A percentile compares a stretch with the other conserved stretches of the same genome.
phyloP scores from a whole-genome alignment of 2,888 invertebrate genomes.

The Schizotus pectinicornis region DNA sequence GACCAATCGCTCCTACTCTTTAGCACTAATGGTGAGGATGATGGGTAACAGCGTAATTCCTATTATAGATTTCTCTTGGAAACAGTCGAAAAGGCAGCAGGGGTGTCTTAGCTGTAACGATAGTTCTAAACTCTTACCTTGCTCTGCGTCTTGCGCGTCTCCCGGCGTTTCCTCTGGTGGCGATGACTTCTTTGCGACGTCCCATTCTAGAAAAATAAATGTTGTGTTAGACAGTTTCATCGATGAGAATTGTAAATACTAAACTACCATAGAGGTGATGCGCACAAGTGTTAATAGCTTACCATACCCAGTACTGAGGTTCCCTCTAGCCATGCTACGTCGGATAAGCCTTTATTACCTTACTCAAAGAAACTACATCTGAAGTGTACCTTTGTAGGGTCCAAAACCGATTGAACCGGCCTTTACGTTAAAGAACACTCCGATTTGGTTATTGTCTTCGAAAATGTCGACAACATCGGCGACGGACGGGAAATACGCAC shows the following conservation, averaged over 20 bases:
- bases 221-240: not conserved
- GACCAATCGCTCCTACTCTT: too few species aligned
- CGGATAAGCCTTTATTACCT: constrained; percentile 14
- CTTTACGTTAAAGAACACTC: constrained; percentile 24
- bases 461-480: constrained; percentile 64
- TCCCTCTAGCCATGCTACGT: too few species aligned
- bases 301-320: constrained; percentile 2
- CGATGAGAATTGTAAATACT: not conserved
- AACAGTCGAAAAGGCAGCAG: too few species aligned
- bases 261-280: not conserved
- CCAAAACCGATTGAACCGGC: constrained; percentile 30
- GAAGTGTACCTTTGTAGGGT: constrained; percentile 32
- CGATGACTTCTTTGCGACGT: constrained; percentile 48
- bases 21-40: too few species aligned
- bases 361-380: not conserved
- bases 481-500: constrained; percentile 56
- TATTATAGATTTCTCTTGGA: too few species aligned
- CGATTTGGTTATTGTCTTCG: constrained; percentile 35
- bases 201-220: constrained; percentile 53
- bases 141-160: constrained; percentile 45
- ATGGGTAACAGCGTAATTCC: too few species aligned
- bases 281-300: not conserved
- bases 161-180: constrained; percentile 38
- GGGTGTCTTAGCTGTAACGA: not conserved
- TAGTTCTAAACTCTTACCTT: constrained; percentile 50